A percentile compares a stretch with the other conserved stretches of the same genome.
These are phyloP conservation scores for Galago senegalensis DNA, from an alignment of 2,797 vertebrate genomes.

Conservation along the genomic window DNA sequence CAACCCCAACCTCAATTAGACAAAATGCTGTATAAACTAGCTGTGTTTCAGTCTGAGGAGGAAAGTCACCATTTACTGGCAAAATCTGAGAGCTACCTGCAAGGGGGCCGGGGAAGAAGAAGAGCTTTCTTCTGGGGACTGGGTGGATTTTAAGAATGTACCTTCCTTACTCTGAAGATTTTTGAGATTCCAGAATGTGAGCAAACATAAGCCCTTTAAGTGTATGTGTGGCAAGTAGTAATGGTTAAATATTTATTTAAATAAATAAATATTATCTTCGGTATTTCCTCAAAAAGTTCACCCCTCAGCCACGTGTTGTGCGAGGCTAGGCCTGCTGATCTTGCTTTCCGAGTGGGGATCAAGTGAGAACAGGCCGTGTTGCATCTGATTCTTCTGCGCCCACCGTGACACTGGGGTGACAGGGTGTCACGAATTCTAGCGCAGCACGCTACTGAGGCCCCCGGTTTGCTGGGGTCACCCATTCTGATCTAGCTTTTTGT, in stretches of 20 bases:
- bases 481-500: constrained; percentile 49
- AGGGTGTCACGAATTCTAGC: too few species aligned
- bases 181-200: constrained; percentile 25
- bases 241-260: neutral
- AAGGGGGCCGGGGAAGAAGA: neutral
- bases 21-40: neutral
- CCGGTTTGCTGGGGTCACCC: neutral
- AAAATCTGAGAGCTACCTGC: neutral
- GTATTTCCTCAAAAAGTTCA: neutral
- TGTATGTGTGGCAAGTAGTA: neutral
- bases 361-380: accelerated
- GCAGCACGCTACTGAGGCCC: accelerated
- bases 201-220: neutral
- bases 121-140: neutral
- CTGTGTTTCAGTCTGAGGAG: neutral
- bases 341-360: neutral
- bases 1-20: neutral
- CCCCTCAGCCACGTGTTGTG: accelerated
- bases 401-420: accelerated
- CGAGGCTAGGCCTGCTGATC: neutral
- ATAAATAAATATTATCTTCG: neutral
- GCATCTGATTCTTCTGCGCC: accelerated
- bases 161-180: neutral
- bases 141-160: neutral
- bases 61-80: neutral